phyloP scores from a whole-genome alignment of 2,113 vertebrate genomes.

The Grallaria varia region DNA sequence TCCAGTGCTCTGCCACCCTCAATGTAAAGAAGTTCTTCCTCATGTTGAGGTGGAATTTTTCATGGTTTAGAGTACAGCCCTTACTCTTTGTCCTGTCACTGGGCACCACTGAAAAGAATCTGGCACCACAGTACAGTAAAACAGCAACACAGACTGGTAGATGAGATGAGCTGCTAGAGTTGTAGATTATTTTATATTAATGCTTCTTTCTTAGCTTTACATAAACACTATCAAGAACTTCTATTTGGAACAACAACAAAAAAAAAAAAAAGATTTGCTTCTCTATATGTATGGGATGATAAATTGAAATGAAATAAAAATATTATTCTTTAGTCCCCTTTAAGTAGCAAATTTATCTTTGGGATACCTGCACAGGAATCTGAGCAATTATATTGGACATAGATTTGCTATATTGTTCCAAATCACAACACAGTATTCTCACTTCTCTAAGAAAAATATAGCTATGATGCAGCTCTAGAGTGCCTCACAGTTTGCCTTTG shows the following conservation, averaged over 20 bases:
- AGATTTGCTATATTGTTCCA: neutral
- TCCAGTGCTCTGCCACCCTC: neutral
- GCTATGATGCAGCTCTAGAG: neutral
- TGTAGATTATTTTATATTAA: neutral
- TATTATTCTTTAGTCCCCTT: neutral
- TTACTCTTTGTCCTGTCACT: neutral
- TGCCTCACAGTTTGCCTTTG: neutral
- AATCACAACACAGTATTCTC: neutral
- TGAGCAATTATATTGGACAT: neutral
- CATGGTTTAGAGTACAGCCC: neutral
- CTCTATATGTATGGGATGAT: neutral
- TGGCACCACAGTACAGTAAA: neutral
- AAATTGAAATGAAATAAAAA: neutral
- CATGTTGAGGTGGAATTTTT: neutral
- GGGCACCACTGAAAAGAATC: neutral
- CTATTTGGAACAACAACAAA: neutral
- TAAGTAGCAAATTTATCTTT: neutral
- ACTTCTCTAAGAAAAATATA: neutral
- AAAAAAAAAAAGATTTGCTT: neutral
- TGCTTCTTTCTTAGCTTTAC: neutral
- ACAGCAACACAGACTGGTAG: neutral
- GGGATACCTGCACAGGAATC: neutral
- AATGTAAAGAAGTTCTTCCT: neutral
- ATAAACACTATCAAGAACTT: neutral
- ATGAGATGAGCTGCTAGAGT: neutral